These are phyloP conservation scores for Andrena marginata DNA, from an alignment of 2,888 invertebrate genomes.

Conservation along the genomic window DNA sequence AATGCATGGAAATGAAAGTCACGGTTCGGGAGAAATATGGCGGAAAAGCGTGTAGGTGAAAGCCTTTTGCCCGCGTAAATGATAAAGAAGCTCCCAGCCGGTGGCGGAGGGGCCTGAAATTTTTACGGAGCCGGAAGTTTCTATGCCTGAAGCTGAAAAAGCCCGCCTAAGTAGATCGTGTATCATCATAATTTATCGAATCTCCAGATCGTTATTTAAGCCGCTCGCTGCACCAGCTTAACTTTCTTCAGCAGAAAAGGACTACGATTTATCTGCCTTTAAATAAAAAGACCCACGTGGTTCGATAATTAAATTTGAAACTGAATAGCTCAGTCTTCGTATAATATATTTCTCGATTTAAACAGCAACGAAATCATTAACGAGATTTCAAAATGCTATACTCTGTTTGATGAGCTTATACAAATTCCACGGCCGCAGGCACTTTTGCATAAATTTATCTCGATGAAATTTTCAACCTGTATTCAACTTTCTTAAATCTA, in stretches of 20 bases:
- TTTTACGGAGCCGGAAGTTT: slow-evolving; percentile 28
- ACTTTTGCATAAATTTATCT: too few species aligned
- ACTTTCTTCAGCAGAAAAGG: background rate
- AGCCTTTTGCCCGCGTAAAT: slow-evolving; percentile 52
- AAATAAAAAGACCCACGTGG: background rate
- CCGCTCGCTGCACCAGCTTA: background rate
- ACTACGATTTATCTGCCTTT: slow-evolving; percentile 1
- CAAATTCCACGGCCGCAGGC: too few species aligned
- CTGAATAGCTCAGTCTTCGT: background rate
- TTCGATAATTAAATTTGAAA: background rate
- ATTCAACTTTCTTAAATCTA: too few species aligned
- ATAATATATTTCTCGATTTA: background rate
- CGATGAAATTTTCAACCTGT: too few species aligned
- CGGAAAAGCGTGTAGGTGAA: slow-evolving; percentile 27
- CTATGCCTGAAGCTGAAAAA: background rate
- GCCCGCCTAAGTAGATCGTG: slow-evolving; percentile 6
- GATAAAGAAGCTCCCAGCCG: slow-evolving; percentile 42
- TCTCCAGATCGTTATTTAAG: background rate
- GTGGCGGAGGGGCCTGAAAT: slow-evolving; percentile 21
- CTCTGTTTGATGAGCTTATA: too few species aligned
- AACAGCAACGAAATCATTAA: background rate
- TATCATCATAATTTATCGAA: slow-evolving; percentile 19
- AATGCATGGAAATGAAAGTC: slow-evolving; percentile 53
- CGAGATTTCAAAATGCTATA: background rate
- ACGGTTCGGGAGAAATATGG: slow-evolving; percentile 39